Evolutionary conservation across 1,140 invertebrate genomes (phyloP).

Genomic region (Scaptomyza pallida): DNA sequence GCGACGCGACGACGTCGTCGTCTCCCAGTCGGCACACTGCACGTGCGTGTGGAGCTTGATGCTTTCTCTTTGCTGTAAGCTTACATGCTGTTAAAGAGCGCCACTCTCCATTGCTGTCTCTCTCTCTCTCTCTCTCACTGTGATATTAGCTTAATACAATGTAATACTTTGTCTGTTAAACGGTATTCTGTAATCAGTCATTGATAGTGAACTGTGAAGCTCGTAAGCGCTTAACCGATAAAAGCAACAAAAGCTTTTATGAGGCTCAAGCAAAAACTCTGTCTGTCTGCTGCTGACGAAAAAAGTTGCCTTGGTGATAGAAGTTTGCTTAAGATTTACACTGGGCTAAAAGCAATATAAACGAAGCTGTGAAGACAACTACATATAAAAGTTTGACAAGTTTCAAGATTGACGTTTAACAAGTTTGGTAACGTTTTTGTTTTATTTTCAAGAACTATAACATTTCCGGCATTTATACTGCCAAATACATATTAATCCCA

Average conservation of each 20-base stretch:
- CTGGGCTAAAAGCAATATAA: not conserved
- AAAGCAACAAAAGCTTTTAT: conserved; percentile 41
- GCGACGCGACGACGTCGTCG: not conserved
- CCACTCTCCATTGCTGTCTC: not conserved
- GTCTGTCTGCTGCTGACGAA: not conserved
- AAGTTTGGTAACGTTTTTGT: conserved; percentile 31
- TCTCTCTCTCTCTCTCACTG: not conserved
- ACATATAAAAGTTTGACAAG: conserved; percentile 54
- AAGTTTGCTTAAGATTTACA: conserved; percentile 41
- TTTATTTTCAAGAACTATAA: conserved; percentile 31
- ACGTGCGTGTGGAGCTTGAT: conserved; percentile 56
- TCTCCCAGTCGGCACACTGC: conserved; percentile 30
- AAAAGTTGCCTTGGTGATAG: conserved; percentile 53
- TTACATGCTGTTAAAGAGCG: conserved; percentile 37
- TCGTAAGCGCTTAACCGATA: conserved; percentile 31
- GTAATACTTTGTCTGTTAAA: conserved; percentile 19
- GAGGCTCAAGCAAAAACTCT: conserved; percentile 2
- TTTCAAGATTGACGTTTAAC: conserved; percentile 54
- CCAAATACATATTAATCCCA: conserved; percentile 3
- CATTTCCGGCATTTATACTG: conserved; percentile 40
- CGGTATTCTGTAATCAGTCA: conserved; percentile 31
- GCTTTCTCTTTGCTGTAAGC: conserved; percentile 35
- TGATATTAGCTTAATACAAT: conserved; percentile 15
- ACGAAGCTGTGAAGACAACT: not conserved
- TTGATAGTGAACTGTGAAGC: conserved; percentile 9